These are phyloP conservation scores for Acleris holmiana DNA, from an alignment of 2,888 invertebrate species.

Conservation along the genomic window DNA sequence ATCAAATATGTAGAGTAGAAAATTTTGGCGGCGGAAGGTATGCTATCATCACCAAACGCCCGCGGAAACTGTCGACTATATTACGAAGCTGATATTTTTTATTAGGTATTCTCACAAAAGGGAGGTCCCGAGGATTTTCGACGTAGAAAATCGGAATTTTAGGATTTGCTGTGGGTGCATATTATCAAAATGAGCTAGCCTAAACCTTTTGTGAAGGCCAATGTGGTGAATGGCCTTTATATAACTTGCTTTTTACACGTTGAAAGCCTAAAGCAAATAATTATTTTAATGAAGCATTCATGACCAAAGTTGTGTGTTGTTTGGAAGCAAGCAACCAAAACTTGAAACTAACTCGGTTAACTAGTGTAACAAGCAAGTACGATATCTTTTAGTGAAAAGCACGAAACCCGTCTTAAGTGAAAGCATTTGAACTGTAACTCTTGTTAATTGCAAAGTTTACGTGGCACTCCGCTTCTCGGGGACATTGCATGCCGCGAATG, in stretches of 20 bases:
- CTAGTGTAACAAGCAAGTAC: slow-evolving; percentile 17
- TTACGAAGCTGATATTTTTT: slow-evolving; percentile 36
- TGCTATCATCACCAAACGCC: slow-evolving; percentile 26
- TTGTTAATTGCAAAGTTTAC: slow-evolving; percentile 33
- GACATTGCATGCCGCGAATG: slow-evolving; percentile 28
- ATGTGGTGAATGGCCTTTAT: too few relatives aligned
- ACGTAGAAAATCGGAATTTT: slow-evolving; percentile 20
- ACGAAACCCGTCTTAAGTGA: slow-evolving; percentile 28
- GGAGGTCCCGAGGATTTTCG: slow-evolving; percentile 24
- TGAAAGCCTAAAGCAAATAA: too few relatives aligned
- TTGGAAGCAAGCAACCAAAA: neutral
- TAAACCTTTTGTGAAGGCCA: slow-evolving; percentile 3
- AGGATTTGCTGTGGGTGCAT: slow-evolving; percentile 1
- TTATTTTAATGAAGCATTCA: too few relatives aligned
- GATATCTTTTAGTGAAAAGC: slow-evolving; percentile 31
- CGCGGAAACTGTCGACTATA: slow-evolving; percentile 33
- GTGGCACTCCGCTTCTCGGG: slow-evolving; percentile 14
- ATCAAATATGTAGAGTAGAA: slow-evolving; percentile 35
- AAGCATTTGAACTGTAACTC: slow-evolving; percentile 34
- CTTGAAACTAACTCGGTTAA: slow-evolving; percentile 12
- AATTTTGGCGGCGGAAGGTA: slow-evolving; percentile 34
- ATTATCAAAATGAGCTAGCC: neutral
- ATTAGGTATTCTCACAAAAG: slow-evolving; percentile 27
- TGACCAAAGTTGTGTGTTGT: neutral
- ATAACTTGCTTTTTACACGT: neutral